Base-by-base conservation (phyloP, 2,113 vertebrate genomes). In the Ellobius talpinus region DNA sequence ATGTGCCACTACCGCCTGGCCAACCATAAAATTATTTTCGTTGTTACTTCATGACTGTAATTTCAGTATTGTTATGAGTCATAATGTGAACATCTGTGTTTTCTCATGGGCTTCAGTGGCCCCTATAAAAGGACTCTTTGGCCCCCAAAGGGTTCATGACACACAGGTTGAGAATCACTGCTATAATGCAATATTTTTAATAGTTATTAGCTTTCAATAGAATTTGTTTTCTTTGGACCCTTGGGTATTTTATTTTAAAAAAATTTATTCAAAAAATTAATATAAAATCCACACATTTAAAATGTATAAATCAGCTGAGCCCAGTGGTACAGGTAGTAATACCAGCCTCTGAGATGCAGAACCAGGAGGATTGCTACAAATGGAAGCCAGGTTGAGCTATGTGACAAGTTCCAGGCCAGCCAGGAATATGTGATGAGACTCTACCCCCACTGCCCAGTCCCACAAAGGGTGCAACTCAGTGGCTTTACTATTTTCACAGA, bases 171-270 rank as follows among this genome's bases (percentile, higher is more conserved):
- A 39, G 23, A 58, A 82, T 3, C n/a, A 82, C 36, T 61, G 36
- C n/a, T 82, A 23, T 24, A 82, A 58, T 55, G 79, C 23, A 65
- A 1, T 23, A 24, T 50, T 91, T 81, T 72, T 88, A 94, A 78
- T 84, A 86, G 92, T 88, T 70, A 93, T 42, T 74, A 0, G 24
- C 88, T 93, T 87, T 91, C 52, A 61, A 39, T 47, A 89, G 31
- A 94, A 72, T 94, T 90, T 47, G 42, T 87, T 88, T 93, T 42
- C 45, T 95, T 96, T 96, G 52, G 47, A 92, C 33, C 85, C n/a
- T 58, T 74, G 65, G 0, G 3, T 72, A 76, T 70, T 93, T 89
- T 74, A 70, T 96, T 90, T 72, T n/a, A 7, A 1, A 61, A 77
- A 90, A 72, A 94, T 95, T 92, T 91, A 61, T 87, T 93, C 29